phyloP scores from a whole-genome alignment of 1,140 invertebrate species.

The Galendromus occidentalis region DNA sequence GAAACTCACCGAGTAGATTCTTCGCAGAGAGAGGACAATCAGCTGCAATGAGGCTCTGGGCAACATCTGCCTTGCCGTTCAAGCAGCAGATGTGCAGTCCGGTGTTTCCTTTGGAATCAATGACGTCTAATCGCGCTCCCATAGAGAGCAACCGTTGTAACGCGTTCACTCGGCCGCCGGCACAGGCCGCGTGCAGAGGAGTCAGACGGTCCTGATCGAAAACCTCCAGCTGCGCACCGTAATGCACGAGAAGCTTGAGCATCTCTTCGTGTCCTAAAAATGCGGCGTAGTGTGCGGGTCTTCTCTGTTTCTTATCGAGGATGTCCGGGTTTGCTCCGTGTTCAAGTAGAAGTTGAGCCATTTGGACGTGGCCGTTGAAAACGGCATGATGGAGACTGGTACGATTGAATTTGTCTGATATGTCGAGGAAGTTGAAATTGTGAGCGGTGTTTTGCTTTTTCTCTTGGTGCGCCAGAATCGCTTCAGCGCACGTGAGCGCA shows the following conservation, averaged over 20 bases:
- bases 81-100: constrained; percentile 41
- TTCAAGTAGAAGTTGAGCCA: constrained; percentile 35
- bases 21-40: constrained; percentile 30
- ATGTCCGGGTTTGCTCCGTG: constrained; percentile 39
- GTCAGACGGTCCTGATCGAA: constrained; percentile 34
- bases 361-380: constrained; percentile 38
- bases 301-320: constrained; percentile 40
- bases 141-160: constrained; percentile 34
- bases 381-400: constrained; percentile 43
- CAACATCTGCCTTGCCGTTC: constrained; percentile 37
- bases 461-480: constrained; percentile 28
- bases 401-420: constrained; percentile 35
- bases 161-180: constrained; percentile 30
- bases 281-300: constrained; percentile 38
- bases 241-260: constrained; percentile 31
- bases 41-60: constrained; percentile 31
- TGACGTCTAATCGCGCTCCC: constrained; percentile 37
- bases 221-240: constrained; percentile 37
- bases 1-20: constrained; percentile 29
- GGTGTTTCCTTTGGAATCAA: constrained; percentile 39
- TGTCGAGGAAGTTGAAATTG: constrained; percentile 13
- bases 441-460: constrained; percentile 27
- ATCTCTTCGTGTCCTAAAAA: constrained; percentile 36
- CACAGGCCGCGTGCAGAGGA: constrained; percentile 29
- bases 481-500: constrained; percentile 35